Evolutionary conservation across 2,113 vertebrate genomes (phyloP).

Genomic region (Chaetorhynchus papuensis): DNA sequence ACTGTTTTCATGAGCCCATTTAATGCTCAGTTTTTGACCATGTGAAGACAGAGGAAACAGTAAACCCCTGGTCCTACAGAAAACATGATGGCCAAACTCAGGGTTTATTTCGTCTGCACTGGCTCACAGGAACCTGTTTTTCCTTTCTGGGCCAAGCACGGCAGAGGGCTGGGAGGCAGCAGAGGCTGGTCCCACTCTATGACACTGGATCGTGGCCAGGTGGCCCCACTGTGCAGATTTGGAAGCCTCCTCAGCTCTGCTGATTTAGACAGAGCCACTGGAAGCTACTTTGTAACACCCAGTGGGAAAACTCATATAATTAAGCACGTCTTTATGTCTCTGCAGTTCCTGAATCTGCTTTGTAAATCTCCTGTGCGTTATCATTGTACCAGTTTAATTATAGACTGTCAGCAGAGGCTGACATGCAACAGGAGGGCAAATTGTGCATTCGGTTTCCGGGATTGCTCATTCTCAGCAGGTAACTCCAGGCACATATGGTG

Average conservation of each 20-base stretch:
- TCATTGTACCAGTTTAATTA: neutral
- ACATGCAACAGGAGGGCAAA: neutral
- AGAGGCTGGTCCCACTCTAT: neutral
- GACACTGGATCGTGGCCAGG: neutral
- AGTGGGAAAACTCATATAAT: neutral
- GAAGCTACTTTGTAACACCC: neutral
- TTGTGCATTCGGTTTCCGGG: neutral
- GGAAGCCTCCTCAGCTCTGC: neutral
- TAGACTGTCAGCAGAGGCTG: neutral
- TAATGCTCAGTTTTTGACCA: neutral
- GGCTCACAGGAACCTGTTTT: neutral
- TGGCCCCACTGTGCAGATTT: neutral
- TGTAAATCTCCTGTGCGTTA: neutral
- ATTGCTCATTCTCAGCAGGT: conserved; percentile 39
- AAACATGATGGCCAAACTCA: neutral
- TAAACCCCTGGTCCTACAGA: neutral
- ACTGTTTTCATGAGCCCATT: neutral
- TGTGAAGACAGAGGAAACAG: neutral
- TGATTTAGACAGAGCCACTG: neutral
- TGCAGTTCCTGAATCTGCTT: neutral
- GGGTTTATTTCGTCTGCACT: neutral
- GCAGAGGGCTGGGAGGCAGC: neutral
- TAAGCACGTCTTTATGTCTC: neutral
- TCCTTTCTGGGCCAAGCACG: neutral
- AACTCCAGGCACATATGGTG: neutral